A percentile compares a stretch with the other conserved stretches of the same genome.
Conservation (phyloP, 2,113 vertebrate species). For the Bucco capensis region DNA sequence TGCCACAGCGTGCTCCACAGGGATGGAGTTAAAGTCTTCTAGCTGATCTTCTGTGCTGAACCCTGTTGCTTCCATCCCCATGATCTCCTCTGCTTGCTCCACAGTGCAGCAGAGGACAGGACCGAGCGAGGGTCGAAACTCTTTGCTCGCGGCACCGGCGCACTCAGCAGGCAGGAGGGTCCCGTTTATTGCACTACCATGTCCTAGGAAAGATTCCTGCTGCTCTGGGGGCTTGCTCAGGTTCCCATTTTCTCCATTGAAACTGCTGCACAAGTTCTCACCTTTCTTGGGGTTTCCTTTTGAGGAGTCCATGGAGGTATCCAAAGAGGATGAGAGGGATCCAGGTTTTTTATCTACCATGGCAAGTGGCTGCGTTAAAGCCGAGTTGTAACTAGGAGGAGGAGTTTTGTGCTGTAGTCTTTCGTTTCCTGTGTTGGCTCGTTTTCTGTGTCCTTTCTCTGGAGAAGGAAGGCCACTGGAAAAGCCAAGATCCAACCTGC, state of each 20-base stretch:
- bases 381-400: slow-evolving; percentile 79
- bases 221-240: background rate
- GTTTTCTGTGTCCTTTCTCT: slow-evolving; percentile 83
- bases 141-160: background rate
- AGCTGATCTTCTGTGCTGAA: slow-evolving; percentile 78
- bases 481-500: slow-evolving; percentile 73
- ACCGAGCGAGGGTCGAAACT: background rate
- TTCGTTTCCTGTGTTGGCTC: slow-evolving; percentile 84
- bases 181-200: slow-evolving; percentile 64
- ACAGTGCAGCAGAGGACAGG: slow-evolving; percentile 80
- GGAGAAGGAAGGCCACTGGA: slow-evolving; percentile 80
- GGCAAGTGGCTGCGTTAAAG: slow-evolving; percentile 64
- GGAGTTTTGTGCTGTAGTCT: slow-evolving; percentile 80
- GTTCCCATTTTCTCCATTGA: slow-evolving; percentile 35
- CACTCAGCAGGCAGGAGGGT: slow-evolving; percentile 34
- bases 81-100: slow-evolving; percentile 94
- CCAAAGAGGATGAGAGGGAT: slow-evolving; percentile 78
- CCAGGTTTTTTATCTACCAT: slow-evolving; percentile 55
- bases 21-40: slow-evolving; percentile 89
- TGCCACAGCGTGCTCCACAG: slow-evolving; percentile 90
- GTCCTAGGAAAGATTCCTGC: slow-evolving; percentile 32
- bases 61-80: slow-evolving; percentile 89
- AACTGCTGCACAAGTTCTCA: slow-evolving; percentile 10
- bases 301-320: slow-evolving; percentile 73
- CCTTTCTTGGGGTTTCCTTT: slow-evolving; percentile 62